Evolutionary conservation across 2,113 vertebrate species (phyloP).

Genomic region (Ailurus styani): DNA sequence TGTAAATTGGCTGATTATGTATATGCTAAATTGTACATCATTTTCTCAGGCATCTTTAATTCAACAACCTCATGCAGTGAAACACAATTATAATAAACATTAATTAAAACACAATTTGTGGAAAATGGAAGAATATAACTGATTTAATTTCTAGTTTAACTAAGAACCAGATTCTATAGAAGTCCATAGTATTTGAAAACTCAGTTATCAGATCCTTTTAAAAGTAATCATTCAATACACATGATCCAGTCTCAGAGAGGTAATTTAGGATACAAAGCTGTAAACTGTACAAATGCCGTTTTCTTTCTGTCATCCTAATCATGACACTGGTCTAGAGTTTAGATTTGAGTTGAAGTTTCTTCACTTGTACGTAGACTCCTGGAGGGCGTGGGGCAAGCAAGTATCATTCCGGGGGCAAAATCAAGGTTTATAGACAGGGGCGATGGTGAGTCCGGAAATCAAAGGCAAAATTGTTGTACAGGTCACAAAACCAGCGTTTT

Average conservation of each 20-base stretch:
- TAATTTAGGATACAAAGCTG: background rate
- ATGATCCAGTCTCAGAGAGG: background rate
- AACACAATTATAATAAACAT: background rate
- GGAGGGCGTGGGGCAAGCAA: background rate
- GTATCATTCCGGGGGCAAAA: background rate
- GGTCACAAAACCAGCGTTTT: background rate
- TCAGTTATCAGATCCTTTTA: background rate
- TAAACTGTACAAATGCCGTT: background rate
- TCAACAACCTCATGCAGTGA: background rate
- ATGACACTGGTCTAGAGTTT: background rate
- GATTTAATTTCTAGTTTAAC: slow-evolving; percentile 4
- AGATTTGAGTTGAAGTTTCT: background rate
- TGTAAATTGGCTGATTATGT: background rate
- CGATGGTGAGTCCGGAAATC: background rate
- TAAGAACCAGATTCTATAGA: background rate
- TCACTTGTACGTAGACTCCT: background rate
- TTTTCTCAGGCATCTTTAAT: background rate
- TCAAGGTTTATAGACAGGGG: background rate
- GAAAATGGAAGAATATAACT: background rate
- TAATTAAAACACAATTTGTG: background rate
- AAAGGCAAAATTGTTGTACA: background rate
- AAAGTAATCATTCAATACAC: background rate
- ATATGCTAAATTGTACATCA: background rate
- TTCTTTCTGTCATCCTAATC: background rate
- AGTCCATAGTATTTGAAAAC: background rate